These are phyloP conservation scores for Tapera naevia DNA, from an alignment of 2,797 vertebrate genomes.

Conservation along the genomic window DNA sequence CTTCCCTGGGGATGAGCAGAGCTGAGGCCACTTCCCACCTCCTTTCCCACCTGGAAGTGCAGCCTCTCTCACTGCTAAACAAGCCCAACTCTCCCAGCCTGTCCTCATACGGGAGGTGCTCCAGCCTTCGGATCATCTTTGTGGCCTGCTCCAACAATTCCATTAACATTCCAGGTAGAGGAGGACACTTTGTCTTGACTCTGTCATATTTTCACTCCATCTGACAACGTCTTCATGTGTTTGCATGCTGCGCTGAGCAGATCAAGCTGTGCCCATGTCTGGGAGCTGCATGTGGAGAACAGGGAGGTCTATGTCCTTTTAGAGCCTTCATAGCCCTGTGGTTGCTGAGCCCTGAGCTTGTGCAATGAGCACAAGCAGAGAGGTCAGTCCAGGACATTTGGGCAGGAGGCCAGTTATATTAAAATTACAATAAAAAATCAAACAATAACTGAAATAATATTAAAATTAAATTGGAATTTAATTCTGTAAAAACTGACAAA, in stretches of 20 bases:
- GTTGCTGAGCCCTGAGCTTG: neutral
- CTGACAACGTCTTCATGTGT: neutral
- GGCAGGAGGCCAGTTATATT: neutral
- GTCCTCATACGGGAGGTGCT: no score
- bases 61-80: neutral
- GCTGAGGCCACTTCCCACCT: neutral
- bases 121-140: no score
- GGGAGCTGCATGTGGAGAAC: neutral
- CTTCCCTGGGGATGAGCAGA: neutral
- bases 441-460: neutral
- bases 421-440: neutral
- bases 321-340: neutral
- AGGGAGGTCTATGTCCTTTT: neutral
- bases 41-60: neutral
- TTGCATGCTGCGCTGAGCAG: neutral
- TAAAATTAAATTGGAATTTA: neutral
- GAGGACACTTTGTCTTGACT: neutral
- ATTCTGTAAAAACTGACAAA: neutral
- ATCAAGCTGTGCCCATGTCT: neutral
- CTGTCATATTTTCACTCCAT: neutral
- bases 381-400: accelerated
- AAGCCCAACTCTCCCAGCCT: no score
- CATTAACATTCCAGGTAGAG: neutral
- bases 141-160: no score
- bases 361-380: neutral